phyloP scores from a whole-genome alignment of 2,113 vertebrate species.

The Dipodomys ordii region DNA sequence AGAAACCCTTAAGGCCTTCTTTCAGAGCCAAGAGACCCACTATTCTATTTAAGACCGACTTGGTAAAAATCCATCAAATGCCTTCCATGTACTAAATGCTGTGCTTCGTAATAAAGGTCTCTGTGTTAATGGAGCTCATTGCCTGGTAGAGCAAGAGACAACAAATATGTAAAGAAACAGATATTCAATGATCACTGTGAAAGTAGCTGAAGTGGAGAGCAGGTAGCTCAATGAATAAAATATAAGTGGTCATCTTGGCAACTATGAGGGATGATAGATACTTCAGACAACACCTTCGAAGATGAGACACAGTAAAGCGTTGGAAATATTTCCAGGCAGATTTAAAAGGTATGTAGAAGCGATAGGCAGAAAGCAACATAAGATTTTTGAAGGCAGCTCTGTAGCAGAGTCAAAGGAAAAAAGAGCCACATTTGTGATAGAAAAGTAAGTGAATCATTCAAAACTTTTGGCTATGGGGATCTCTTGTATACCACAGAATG shows the following conservation, averaged over 20 bases:
- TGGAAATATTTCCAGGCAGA: neutral
- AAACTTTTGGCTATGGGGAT: neutral
- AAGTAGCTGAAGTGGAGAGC: neutral
- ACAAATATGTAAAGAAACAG: neutral
- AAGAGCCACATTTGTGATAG: neutral
- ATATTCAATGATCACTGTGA: neutral
- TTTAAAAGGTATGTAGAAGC: neutral
- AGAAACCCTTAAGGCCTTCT: neutral
- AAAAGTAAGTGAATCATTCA: neutral
- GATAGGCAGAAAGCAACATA: neutral
- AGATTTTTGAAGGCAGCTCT: neutral
- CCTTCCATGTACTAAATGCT: neutral
- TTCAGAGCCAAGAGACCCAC: slow-evolving; percentile 38
- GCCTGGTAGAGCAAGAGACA: neutral
- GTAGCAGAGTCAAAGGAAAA: neutral
- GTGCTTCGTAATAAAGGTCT: neutral
- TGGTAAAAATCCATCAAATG: slow-evolving; percentile 42
- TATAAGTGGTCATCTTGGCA: neutral
- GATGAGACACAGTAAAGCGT: neutral
- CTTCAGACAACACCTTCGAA: neutral
- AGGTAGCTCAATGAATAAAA: neutral
- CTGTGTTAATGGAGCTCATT: neutral
- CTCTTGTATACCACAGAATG: neutral
- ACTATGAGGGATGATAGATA: neutral
- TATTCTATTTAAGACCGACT: slow-evolving; percentile 48